Base-by-base conservation (phyloP, 2,797 vertebrate species). In the Cryptoblepharus egeriae region DNA sequence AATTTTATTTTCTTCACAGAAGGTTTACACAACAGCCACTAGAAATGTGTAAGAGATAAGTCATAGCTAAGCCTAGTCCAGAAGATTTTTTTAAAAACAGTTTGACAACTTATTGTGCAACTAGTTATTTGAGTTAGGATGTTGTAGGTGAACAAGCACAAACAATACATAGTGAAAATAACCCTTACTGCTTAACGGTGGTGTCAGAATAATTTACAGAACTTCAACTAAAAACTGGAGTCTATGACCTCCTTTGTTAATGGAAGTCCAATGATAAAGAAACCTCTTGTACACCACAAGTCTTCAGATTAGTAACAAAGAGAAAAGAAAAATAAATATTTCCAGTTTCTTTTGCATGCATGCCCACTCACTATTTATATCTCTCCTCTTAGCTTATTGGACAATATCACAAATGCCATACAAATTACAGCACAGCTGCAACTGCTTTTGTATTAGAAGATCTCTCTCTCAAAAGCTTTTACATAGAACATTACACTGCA, bases 401-500 rank as follows among this genome's bases (percentile, higher is more conserved):
- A 4, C n/a, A n/a, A 37, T 30, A 22, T 45, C 18, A 12, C 30
- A 77, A 64, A 26, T 26, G 24, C 42, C n/a, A 37, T 18, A 37
- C 26, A 16, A 64, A 39, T 45, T 35, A 24, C 32, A 71, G 81
- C 18, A 61, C 60, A 49, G 88, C n/a, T 9, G 45, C 88, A 26
- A 26, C 67, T 0, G 13, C 60, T 26, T 75, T 55, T 20, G n/a
- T 15, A 60, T 35, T 39, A 42, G 24, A n/a, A 22, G 55, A 61
- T 13, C 2, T 70, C n/a, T 70, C 30, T 63, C 42, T 13, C 30
- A 63, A 83, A 77, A 84, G 71, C 58, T 52, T 69, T 32, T 87
- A 49, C 71, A 30, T n/a, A 75, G 37, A 82, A 90, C 85, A 86
- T 24, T 22, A 15, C 39, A 79, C 58, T 87, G 42, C 80, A 83